A percentile compares a stretch with the other conserved stretches of the same genome.
phyloP scores from a whole-genome alignment of 1,140 invertebrate species.

The Scaptomyza montana region DNA sequence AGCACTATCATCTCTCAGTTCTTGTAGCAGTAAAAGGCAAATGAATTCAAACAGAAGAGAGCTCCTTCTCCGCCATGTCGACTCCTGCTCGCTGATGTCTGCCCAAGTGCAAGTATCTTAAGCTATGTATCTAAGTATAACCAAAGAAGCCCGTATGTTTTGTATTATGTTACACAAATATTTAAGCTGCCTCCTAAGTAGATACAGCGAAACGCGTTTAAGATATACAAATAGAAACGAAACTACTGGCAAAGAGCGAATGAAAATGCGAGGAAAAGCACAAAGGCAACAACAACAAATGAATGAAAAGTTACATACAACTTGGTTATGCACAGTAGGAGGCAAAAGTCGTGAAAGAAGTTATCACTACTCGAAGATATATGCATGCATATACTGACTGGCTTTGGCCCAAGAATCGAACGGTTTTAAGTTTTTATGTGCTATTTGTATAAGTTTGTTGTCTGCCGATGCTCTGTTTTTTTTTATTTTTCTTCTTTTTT shows the following conservation, averaged over 20 bases:
- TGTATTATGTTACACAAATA: conserved; percentile 82
- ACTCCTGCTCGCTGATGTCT: neutral
- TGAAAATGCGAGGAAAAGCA: conserved; percentile 49
- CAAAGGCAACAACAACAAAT: conserved; percentile 32
- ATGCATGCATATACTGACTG: conserved; percentile 10
- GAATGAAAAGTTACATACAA: conserved; percentile 71
- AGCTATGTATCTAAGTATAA: conserved; percentile 77
- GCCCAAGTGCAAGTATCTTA: conserved; percentile 55
- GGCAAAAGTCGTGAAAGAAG: conserved; percentile 69
- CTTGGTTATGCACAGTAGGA: conserved; percentile 54
- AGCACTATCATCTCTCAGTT: too few species aligned
- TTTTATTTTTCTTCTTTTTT: neutral
- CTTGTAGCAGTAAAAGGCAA: too few species aligned
- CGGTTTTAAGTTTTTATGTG: conserved; percentile 63
- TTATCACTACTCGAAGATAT: conserved; percentile 63
- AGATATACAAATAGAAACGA: conserved; percentile 70
- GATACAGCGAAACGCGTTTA: conserved; percentile 80
- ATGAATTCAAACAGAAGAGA: too few species aligned
- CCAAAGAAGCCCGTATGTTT: conserved; percentile 81
- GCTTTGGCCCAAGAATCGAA: conserved; percentile 29
- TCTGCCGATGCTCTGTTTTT: conserved; percentile 45
- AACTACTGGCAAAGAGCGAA: too few species aligned
- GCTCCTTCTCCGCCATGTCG: neutral
- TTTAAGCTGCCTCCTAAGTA: conserved; percentile 78
- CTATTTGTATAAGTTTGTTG: conserved; percentile 71